phyloP scores from a whole-genome alignment of 2,888 invertebrate genomes.

The Pterostichus madidus region DNA sequence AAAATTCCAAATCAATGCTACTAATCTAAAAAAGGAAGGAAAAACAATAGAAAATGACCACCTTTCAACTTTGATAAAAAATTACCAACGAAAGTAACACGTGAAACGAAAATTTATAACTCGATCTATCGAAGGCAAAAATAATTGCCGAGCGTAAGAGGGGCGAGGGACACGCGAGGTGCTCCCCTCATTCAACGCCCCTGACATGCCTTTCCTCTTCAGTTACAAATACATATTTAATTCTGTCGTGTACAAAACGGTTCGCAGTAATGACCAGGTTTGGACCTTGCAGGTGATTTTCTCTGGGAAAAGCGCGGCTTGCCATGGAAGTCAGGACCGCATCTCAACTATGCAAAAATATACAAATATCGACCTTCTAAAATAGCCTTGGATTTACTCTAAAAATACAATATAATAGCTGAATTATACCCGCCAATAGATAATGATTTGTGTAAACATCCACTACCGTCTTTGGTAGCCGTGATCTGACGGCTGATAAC shows the following conservation, averaged over 20 bases:
- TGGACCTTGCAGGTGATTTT: slow-evolving; percentile 71
- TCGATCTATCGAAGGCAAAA: slow-evolving; percentile 51
- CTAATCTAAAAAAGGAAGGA: slow-evolving; percentile 53
- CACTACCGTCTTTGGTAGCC: too few relatives aligned
- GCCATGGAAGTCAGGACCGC: slow-evolving; percentile 58
- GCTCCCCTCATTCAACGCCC: neutral
- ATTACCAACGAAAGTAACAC: slow-evolving; percentile 51
- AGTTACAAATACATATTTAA: slow-evolving; percentile 64
- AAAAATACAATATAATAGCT: too few relatives aligned
- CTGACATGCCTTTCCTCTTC: slow-evolving; percentile 28
- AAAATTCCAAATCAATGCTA: slow-evolving; percentile 52
- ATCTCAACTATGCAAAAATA: too few relatives aligned
- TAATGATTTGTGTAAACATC: too few relatives aligned
- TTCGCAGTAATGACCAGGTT: slow-evolving; percentile 54
- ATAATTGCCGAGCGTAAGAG: slow-evolving; percentile 36
- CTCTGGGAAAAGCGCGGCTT: slow-evolving; percentile 73
- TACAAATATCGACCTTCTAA: too few relatives aligned
- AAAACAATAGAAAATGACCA: slow-evolving; percentile 59
- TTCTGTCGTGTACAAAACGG: slow-evolving; percentile 63
- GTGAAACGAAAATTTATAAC: slow-evolving; percentile 61
- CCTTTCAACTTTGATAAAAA: slow-evolving; percentile 58
- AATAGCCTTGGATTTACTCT: too few relatives aligned
- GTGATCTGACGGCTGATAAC: too few relatives aligned
- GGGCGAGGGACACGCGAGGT: slow-evolving; percentile 12
- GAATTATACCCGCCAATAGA: too few relatives aligned